These are phyloP conservation scores for Tenebrosternarchus preto DNA, from an alignment of 2,113 vertebrate genomes.

Conservation along the genomic window DNA sequence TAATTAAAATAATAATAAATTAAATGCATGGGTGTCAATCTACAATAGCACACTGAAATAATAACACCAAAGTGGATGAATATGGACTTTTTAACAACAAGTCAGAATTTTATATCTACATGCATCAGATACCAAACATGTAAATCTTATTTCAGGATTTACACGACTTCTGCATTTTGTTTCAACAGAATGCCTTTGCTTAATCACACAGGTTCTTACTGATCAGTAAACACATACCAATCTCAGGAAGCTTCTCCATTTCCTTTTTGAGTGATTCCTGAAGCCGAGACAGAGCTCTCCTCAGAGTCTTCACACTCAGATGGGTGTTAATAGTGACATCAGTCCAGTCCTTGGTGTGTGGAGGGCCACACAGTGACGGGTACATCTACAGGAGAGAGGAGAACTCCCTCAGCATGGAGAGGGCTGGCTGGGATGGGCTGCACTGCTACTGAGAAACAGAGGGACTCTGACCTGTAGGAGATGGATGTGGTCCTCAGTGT, in stretches of 20 bases:
- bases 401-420: conserved; percentile 18
- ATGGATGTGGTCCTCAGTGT: conserved; percentile 17
- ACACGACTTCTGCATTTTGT: not conserved
- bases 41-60: too few relatives aligned
- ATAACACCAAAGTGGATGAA: too few relatives aligned
- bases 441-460: conserved; percentile 19
- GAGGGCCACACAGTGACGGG: conserved; percentile 21
- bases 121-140: too few relatives aligned
- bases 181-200: too few relatives aligned
- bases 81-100: too few relatives aligned
- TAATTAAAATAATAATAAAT: too few relatives aligned
- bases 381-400: conserved; percentile 28
- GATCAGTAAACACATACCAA: not conserved
- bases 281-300: conserved; percentile 5
- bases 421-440: not conserved
- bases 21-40: too few relatives aligned
- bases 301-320: conserved; percentile 15
- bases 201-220: not conserved
- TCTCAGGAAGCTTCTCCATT: not conserved
- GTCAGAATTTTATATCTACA: too few relatives aligned
- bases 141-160: not conserved
- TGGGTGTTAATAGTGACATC: not conserved
- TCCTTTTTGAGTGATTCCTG: not conserved
- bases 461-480: conserved; percentile 25
- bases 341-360: conserved; percentile 17